Percentiles rank a stretch among this genome's conserved stretches.
phyloP scores from a whole-genome alignment of 2,888 invertebrate genomes.

The Himalopsyche kuldschensis region DNA sequence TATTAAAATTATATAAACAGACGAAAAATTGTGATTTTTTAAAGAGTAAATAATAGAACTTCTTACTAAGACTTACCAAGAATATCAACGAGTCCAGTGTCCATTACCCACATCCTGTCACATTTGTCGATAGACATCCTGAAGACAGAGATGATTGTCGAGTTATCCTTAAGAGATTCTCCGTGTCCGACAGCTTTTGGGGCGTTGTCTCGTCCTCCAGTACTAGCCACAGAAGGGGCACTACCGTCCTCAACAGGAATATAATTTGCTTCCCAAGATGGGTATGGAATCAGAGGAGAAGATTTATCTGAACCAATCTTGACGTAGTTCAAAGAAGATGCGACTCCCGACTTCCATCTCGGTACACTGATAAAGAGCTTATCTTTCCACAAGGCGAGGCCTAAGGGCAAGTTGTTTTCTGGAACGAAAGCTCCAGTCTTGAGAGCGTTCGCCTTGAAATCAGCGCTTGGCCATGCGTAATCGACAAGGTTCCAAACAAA shows the following conservation, averaged over 20 bases:
- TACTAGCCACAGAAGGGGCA: conserved; percentile 39
- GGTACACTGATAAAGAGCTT: conserved; percentile 73
- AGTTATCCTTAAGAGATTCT: conserved; percentile 57
- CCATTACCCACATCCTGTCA: conserved; percentile 81
- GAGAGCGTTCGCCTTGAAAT: conserved; percentile 63
- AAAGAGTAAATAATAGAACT: too few species aligned
- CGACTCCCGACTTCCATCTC: conserved; percentile 71
- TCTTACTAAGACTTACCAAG: conserved; percentile 59
- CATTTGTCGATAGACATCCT: conserved; percentile 74
- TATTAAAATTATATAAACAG: not conserved
- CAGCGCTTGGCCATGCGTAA: conserved; percentile 67
- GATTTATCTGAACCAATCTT: conserved; percentile 66
- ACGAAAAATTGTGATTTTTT: not conserved
- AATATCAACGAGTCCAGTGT: conserved; percentile 77
- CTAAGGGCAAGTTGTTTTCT: conserved; percentile 70
- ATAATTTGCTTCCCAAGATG: conserved; percentile 76
- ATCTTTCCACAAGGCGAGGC: conserved; percentile 70
- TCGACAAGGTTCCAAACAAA: conserved; percentile 72
- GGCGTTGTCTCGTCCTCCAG: conserved; percentile 46
- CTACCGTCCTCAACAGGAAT: conserved; percentile 63
- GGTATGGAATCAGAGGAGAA: conserved; percentile 73
- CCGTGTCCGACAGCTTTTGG: conserved; percentile 50
- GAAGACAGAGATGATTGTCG: conserved; percentile 72
- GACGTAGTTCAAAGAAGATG: conserved; percentile 70
- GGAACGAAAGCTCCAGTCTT: conserved; percentile 62